Conservation (phyloP, 1,140 invertebrate species). For the Plutomurus gul region DNA sequence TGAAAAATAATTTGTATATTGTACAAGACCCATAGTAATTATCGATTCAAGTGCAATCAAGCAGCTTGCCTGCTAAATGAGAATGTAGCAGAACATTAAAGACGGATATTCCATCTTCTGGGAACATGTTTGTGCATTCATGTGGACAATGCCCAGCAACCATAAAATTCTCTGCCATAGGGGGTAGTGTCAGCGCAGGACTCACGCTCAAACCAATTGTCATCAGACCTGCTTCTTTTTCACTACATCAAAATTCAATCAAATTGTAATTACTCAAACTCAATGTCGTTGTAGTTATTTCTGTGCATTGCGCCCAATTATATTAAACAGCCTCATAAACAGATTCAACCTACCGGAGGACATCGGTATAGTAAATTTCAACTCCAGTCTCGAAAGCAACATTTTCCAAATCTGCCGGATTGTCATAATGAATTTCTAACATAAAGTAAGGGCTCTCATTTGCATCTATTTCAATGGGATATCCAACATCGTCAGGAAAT, state of each 20-base stretch:
- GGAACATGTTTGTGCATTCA: conserved; percentile 79
- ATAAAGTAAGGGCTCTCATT: conserved; percentile 69
- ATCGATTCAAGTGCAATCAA: neutral
- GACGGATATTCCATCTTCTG: conserved; percentile 75
- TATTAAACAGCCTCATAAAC: neutral
- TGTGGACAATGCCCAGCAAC: conserved; percentile 78
- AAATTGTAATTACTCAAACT: neutral
- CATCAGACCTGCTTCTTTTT: conserved; percentile 78
- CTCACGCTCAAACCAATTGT: conserved; percentile 78
- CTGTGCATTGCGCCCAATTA: no score
- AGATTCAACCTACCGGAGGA: neutral
- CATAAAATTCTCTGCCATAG: conserved; percentile 70
- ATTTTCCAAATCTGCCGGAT: conserved; percentile 60
- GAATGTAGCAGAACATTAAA: conserved; percentile 79
- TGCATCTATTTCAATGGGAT: conserved; percentile 68
- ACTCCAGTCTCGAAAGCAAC: conserved; percentile 65
- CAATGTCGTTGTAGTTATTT: no score
- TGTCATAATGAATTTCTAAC: conserved; percentile 87
- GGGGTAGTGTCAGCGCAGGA: conserved; percentile 78
- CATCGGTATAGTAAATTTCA: conserved; percentile 72
- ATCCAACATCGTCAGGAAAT: conserved; percentile 77
- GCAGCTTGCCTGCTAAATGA: conserved; percentile 75
- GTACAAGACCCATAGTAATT: no score
- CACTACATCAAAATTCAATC: conserved; percentile 55
- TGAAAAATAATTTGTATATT: no score